A percentile compares a stretch with the other conserved stretches of the same genome.
Conservation (phyloP, 2,888 invertebrate genomes). For the Carabus problematicus region DNA sequence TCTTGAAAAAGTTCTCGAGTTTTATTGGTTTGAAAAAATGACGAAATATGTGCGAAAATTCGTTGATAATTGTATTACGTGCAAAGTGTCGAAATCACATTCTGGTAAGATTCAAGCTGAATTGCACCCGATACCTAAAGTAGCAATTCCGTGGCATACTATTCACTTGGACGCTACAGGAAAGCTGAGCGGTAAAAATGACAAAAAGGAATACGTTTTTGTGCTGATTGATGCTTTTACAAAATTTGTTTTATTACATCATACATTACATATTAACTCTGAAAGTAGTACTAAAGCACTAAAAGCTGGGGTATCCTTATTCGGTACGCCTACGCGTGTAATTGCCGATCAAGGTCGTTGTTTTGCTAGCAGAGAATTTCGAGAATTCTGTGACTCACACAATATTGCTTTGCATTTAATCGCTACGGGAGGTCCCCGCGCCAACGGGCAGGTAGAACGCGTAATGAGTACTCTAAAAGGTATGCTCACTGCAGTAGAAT, state of each 20-base stretch:
- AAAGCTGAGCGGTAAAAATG: constrained; percentile 34
- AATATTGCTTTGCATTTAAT: too few relatives aligned
- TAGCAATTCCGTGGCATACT: constrained; percentile 51
- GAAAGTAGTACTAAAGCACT: too few relatives aligned
- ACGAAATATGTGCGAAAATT: constrained; percentile 50
- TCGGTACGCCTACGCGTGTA: too few relatives aligned
- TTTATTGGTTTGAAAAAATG: constrained; percentile 52
- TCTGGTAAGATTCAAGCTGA: constrained; percentile 49
- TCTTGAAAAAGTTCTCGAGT: constrained; percentile 45
- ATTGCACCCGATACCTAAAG: constrained; percentile 51
- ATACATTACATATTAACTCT: too few relatives aligned
- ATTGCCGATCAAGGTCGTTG: too few relatives aligned
- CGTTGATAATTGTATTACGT: constrained; percentile 51
- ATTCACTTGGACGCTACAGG: constrained; percentile 49
- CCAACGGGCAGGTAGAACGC: background rate
- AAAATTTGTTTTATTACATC: too few relatives aligned
- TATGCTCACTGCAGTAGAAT: background rate
- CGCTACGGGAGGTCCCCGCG: too few relatives aligned
- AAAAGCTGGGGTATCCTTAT: too few relatives aligned
- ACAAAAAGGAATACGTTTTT: constrained; percentile 36
- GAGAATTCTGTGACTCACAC: too few relatives aligned
- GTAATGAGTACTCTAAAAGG: background rate
- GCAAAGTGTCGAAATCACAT: constrained; percentile 49
- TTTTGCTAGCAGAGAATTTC: too few relatives aligned
- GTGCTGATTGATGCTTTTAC: constrained; percentile 3